Percentiles rank a stretch among this genome's conserved stretches.
Evolutionary conservation across 2,113 vertebrate species (phyloP).

Genomic region (Megaceryle torquata): DNA sequence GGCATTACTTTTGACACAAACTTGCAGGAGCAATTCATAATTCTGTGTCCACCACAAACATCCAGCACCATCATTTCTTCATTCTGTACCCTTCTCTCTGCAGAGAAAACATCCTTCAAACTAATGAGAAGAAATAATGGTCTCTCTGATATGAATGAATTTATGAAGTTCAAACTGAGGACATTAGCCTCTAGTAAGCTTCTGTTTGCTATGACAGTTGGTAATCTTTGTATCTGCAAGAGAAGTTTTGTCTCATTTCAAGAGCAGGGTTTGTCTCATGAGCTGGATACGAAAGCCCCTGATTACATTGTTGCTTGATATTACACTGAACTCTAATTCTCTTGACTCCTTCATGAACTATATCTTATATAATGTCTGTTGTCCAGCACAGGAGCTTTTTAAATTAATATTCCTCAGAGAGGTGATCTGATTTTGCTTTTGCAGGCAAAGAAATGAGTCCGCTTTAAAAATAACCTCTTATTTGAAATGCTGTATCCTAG

Average conservation of each 20-base stretch:
- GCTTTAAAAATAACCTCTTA: constrained; percentile 49
- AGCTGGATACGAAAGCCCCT: not conserved
- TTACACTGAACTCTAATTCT: not conserved
- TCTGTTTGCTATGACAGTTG: not conserved
- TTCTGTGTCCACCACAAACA: not conserved
- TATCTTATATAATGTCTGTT: not conserved
- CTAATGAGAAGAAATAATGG: not conserved
- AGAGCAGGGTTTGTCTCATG: not conserved
- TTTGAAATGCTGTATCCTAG: constrained; percentile 32
- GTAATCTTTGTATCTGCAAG: not conserved
- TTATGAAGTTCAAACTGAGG: not conserved
- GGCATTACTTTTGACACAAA: not conserved
- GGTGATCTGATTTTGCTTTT: constrained; percentile 56
- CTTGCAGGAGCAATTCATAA: not conserved
- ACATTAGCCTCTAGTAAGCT: not conserved
- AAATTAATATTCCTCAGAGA: constrained; percentile 25
- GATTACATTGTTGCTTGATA: not conserved
- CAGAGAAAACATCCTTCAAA: not conserved
- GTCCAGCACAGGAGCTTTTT: constrained; percentile 26
- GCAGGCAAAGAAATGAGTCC: constrained; percentile 29
- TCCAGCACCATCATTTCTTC: not conserved
- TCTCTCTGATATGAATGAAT: not conserved
- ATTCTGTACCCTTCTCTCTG: not conserved
- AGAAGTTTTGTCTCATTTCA: not conserved
- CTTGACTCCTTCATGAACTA: not conserved